These are phyloP conservation scores for Stigmatopora argus DNA, from an alignment of 2,113 vertebrate genomes.

Conservation along the genomic window DNA sequence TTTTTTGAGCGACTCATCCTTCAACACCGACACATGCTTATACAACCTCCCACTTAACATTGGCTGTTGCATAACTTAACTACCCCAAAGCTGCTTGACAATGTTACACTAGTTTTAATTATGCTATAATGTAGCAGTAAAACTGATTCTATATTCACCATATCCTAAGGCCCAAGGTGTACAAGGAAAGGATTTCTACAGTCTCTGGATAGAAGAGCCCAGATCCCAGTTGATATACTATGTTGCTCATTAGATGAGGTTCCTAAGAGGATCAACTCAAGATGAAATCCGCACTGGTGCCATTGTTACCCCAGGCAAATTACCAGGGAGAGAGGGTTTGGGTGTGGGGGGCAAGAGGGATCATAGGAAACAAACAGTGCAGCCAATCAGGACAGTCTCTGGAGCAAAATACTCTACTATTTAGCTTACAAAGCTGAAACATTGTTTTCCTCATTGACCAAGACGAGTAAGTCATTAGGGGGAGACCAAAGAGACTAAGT, in stretches of 20 bases:
- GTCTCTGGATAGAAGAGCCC: constrained; percentile 48
- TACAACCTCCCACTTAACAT: constrained; percentile 29
- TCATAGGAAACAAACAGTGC: constrained; percentile 50
- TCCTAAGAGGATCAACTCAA: constrained; percentile 38
- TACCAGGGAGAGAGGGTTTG: constrained; percentile 32
- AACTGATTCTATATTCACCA: constrained; percentile 24
- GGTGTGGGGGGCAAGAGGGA: constrained; percentile 32
- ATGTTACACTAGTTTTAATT: constrained; percentile 34
- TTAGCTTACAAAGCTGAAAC: constrained; percentile 28
- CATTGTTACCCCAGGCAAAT: constrained; percentile 43
- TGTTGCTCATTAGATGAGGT: constrained; percentile 51
- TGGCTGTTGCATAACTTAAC: constrained; percentile 24
- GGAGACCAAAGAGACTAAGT: constrained; percentile 34
- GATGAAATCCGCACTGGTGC: constrained; percentile 42
- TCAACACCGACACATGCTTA: constrained; percentile 18
- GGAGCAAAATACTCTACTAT: constrained; percentile 23
- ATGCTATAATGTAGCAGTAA: constrained; percentile 28
- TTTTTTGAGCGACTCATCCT: constrained; percentile 4
- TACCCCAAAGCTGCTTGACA: constrained; percentile 16
- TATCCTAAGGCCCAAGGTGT: constrained; percentile 25
- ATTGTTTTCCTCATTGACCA: constrained; percentile 34
- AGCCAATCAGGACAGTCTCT: constrained; percentile 41
- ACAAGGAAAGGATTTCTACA: constrained; percentile 9
- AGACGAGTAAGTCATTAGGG: constrained; percentile 36
- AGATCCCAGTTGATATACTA: constrained; percentile 44